phyloP scores from a whole-genome alignment of 2,888 invertebrate species.

The Chrysolina oricalcia region DNA sequence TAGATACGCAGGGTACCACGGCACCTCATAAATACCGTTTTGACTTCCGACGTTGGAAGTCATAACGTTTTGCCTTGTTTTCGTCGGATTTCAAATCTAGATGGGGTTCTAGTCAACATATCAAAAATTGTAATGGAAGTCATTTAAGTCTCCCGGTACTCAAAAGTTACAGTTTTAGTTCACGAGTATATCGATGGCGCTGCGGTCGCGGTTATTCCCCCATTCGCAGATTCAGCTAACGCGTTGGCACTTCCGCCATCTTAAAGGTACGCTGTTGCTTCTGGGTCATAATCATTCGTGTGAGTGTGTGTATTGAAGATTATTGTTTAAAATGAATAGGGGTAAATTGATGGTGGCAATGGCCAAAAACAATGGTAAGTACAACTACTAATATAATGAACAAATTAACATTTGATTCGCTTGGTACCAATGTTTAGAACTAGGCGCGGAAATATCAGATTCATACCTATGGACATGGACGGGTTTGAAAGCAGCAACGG shows the following conservation, averaged over 20 bases:
- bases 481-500: too few species aligned
- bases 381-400: too few species aligned
- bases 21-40: constrained; percentile 23
- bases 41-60: constrained; percentile 30
- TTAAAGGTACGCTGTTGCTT: constrained; percentile 9
- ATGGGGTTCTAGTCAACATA: constrained; percentile 2
- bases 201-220: not conserved
- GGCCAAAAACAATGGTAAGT: constrained; percentile 20
- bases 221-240: not conserved
- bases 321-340: constrained; percentile 2
- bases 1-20: too few species aligned
- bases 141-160: not conserved
- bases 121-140: constrained; percentile 25
- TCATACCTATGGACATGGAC: too few species aligned
- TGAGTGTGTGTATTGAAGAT: constrained; percentile 1
- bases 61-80: constrained; percentile 27
- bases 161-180: constrained; percentile 20
- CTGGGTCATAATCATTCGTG: constrained; percentile 1
- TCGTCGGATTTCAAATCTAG: constrained; percentile 7
- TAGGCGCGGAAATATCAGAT: too few species aligned
- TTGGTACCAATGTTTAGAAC: too few species aligned
- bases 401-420: too few species aligned
- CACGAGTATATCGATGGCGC: constrained; percentile 21
- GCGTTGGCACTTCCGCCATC: constrained; percentile 14
- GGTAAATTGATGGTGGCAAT: constrained; percentile 7